A percentile compares a stretch with the other conserved stretches of the same genome.
Conservation (phyloP, 2,888 invertebrate species). For the Acanthoscelides obtectus region DNA sequence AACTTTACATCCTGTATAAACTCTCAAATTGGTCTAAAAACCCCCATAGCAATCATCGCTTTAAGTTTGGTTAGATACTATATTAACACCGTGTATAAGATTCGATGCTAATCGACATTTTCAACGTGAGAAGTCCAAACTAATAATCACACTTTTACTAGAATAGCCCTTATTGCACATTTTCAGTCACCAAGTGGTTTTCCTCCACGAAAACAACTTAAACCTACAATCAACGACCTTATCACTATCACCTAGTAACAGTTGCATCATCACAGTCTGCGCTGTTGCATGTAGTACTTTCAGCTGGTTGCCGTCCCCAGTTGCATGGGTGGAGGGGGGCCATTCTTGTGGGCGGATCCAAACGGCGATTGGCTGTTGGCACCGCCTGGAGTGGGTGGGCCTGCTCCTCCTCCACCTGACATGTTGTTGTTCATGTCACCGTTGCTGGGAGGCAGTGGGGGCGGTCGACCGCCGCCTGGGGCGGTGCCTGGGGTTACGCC, state of each 20-base stretch:
- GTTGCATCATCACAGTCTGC: constrained; percentile 17
- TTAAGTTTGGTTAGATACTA: too few relatives aligned
- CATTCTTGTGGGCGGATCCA: constrained; percentile 47
- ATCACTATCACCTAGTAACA: background rate
- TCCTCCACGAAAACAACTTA: too few relatives aligned
- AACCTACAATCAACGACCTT: background rate
- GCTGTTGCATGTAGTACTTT: constrained; percentile 40
- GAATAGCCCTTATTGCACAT: background rate
- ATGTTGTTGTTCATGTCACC: constrained; percentile 69
- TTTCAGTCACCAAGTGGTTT: background rate
- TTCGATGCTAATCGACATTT: too few relatives aligned
- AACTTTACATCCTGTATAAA: too few relatives aligned
- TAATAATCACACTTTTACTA: too few relatives aligned
- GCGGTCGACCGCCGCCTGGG: constrained; percentile 6
- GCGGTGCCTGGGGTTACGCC: constrained; percentile 37
- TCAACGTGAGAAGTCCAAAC: too few relatives aligned
- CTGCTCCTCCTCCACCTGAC: constrained; percentile 51
- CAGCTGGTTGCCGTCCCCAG: constrained; percentile 55
- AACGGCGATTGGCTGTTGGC: constrained; percentile 52
- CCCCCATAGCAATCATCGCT: too few relatives aligned
- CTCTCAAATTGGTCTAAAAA: too few relatives aligned
- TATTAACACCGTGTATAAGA: too few relatives aligned
- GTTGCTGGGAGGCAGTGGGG: constrained; percentile 44
- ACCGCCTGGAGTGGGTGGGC: constrained; percentile 42
- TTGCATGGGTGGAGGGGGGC: constrained; percentile 50